These are phyloP conservation scores for Drosophila malerkotliana DNA, from an alignment of 1,140 invertebrate species.

Conservation along the genomic window DNA sequence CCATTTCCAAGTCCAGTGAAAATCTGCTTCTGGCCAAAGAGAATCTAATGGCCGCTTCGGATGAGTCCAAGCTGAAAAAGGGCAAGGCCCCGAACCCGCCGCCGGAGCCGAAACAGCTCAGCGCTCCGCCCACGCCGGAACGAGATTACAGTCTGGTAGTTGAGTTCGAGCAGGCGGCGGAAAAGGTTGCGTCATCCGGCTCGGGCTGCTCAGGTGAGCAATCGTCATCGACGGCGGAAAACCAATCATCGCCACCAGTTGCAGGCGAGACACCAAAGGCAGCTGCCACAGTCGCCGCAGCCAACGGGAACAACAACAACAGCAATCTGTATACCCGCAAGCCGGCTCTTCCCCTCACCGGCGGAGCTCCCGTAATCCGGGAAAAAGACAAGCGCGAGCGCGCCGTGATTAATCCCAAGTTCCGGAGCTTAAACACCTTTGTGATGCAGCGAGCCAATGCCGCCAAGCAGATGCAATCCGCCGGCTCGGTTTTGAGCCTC, in stretches of 20 bases:
- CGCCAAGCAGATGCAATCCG: slow-evolving; percentile 72
- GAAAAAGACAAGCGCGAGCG: slow-evolving; percentile 90
- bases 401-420: slow-evolving; percentile 88
- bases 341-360: slow-evolving; percentile 84
- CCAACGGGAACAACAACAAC: slow-evolving; percentile 57
- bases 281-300: neutral
- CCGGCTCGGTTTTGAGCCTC: slow-evolving; percentile 74
- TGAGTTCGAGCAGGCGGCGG: slow-evolving; percentile 71
- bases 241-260: neutral
- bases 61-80: slow-evolving; percentile 84
- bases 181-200: slow-evolving; percentile 30
- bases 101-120: slow-evolving; percentile 62
- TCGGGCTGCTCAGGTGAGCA: slow-evolving; percentile 12
- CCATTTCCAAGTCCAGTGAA: slow-evolving; percentile 75
- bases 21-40: slow-evolving; percentile 55
- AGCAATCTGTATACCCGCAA: slow-evolving; percentile 85
- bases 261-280: neutral
- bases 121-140: slow-evolving; percentile 79
- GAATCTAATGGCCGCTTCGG: slow-evolving; percentile 47
- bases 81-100: slow-evolving; percentile 86
- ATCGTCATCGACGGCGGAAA: slow-evolving; percentile 8
- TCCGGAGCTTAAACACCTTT: slow-evolving; percentile 84
- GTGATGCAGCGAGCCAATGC: slow-evolving; percentile 77
- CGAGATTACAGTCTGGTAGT: slow-evolving; percentile 76
- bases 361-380: slow-evolving; percentile 88